phyloP scores from a whole-genome alignment of 2,113 vertebrate genomes.

The Cyanistes caeruleus region DNA sequence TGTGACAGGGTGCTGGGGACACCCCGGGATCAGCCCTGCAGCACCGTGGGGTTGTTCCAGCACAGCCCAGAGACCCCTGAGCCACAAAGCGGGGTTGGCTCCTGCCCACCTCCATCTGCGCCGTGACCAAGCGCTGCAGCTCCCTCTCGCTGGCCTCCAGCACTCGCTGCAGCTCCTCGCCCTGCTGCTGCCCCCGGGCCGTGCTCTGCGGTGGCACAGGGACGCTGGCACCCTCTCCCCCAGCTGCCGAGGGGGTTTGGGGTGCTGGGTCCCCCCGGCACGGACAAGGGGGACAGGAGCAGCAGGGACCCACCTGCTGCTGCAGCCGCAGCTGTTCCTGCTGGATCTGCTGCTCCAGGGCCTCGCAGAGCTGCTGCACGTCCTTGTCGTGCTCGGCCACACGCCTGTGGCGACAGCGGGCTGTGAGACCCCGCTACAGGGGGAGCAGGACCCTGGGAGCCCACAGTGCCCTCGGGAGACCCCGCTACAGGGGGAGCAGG shows the following conservation, averaged over 20 bases:
- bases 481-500: not conserved
- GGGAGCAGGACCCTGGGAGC: not conserved
- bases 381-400: slow-evolving; percentile 71
- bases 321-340: slow-evolving; percentile 64
- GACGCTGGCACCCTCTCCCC: rapidly evolving
- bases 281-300: not conserved
- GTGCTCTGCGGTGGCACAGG: slow-evolving; percentile 41
- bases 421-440: not conserved
- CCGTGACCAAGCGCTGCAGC: slow-evolving; percentile 41
- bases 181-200: slow-evolving; percentile 35
- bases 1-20: not conserved
- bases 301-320: slow-evolving; percentile 56
- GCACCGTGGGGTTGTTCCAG: rapidly evolving
- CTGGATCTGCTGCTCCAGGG: slow-evolving; percentile 76
- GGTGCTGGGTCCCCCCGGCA: not conserved
- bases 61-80: not conserved
- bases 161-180: slow-evolving; percentile 45
- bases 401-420: slow-evolving; percentile 3
- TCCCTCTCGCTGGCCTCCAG: slow-evolving; percentile 72
- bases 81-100: not conserved
- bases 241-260: not conserved
- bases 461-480: not conserved
- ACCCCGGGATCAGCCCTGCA: rapidly evolving
- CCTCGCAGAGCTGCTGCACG: slow-evolving; percentile 74
- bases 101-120: slow-evolving; percentile 73